A percentile compares a stretch with the other conserved stretches of the same genome.
phyloP scores from a whole-genome alignment of 2,797 vertebrate genomes.

The Nannoperca australis region DNA sequence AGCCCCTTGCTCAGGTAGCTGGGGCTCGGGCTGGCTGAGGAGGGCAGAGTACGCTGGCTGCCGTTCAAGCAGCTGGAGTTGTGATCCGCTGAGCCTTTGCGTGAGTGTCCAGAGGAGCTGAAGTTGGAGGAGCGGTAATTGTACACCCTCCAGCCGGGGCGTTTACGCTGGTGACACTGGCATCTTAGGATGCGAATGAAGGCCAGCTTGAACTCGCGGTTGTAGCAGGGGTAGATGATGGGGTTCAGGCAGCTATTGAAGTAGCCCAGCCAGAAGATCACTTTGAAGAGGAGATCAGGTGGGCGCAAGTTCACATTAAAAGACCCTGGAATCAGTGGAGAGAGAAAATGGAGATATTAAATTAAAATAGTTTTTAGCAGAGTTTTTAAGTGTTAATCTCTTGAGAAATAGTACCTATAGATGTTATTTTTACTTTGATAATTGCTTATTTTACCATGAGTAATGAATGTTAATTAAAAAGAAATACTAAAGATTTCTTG shows the following conservation, averaged over 20 bases:
- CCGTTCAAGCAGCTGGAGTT: conserved; percentile 90
- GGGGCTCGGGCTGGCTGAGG: conserved; percentile 90
- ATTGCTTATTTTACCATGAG: neutral
- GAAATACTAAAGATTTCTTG: neutral
- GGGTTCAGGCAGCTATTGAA: conserved; percentile 99
- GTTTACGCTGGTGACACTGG: conserved; percentile 90
- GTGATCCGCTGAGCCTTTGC: conserved; percentile 90
- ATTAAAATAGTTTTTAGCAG: too few relatives aligned
- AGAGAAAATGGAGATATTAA: neutral
- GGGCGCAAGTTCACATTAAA: conserved; percentile 91
- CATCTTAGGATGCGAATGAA: conserved; percentile 94
- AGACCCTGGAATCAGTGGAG: conserved; percentile 84
- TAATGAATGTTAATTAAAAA: neutral
- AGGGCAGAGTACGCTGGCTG: conserved; percentile 92
- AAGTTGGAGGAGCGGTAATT: conserved; percentile 92
- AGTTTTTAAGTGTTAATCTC: neutral
- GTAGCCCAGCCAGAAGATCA: conserved; percentile 98
- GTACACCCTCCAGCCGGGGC: conserved; percentile 88
- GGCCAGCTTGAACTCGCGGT: conserved; percentile 97
- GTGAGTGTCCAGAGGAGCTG: conserved; percentile 87
- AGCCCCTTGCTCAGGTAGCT: conserved; percentile 87
- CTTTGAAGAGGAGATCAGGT: conserved; percentile 92
- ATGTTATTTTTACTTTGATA: neutral
- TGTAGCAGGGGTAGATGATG: conserved; percentile 98
- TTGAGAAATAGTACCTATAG: neutral